These are phyloP conservation scores for Megaustenia siamemsis DNA, from an alignment of 2,888 invertebrate genomes.

Conservation along the genomic window DNA sequence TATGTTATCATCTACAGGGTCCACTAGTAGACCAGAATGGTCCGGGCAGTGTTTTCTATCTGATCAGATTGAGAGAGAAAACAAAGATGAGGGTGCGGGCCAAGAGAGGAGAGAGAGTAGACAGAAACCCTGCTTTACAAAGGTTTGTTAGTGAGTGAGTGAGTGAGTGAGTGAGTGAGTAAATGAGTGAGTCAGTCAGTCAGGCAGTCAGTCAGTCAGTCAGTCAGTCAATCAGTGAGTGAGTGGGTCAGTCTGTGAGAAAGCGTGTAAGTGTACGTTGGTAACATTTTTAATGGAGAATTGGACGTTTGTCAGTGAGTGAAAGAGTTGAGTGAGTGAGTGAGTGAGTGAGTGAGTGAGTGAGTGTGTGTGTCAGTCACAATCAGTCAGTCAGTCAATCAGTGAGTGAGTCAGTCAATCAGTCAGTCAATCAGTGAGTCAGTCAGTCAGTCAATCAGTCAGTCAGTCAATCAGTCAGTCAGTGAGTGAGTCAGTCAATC, in stretches of 20 bases:
- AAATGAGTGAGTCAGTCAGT: not conserved
- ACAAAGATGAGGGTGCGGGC: slow-evolving; percentile 55
- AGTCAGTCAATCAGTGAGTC: not conserved
- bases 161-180: not conserved
- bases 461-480: not conserved
- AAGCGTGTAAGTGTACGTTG: too few relatives aligned
- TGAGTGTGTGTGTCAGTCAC: not conserved
- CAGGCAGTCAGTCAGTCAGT: too few relatives aligned
- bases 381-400: not conserved
- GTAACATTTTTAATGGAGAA: too few relatives aligned
- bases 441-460: not conserved
- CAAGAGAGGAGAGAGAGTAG: slow-evolving; percentile 52
- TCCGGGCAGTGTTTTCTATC: slow-evolving; percentile 78
- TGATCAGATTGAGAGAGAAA: slow-evolving; percentile 67
- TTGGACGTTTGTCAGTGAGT: not conserved
- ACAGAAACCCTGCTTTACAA: slow-evolving; percentile 24
- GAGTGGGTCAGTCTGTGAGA: not conserved
- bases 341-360: not conserved
- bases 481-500: not conserved
- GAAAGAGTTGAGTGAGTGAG: not conserved
- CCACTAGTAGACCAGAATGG: slow-evolving; percentile 76
- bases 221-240: not conserved
- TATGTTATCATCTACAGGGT: slow-evolving; percentile 57
- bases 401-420: not conserved
- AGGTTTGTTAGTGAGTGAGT: not conserved